Evolutionary conservation across 2,797 vertebrate species (phyloP), one percentile per base, ranked within the genome.

Genomic region (Neosalanx taihuensis): DNA sequence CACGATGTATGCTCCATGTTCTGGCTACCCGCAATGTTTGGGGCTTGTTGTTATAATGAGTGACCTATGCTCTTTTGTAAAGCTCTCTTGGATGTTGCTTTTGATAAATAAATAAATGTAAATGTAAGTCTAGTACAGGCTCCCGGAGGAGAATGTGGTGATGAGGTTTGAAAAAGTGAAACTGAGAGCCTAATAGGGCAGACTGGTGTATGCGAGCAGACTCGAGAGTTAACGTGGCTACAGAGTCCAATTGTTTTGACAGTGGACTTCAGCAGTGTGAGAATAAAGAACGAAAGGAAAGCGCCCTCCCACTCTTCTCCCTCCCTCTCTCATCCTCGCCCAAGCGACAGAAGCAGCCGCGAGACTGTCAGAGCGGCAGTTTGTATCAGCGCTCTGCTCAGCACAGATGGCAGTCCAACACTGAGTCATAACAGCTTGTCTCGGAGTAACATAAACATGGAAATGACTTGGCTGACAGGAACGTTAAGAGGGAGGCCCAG

Each of bases 201-300:
- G 64, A 41, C 77, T 60, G 77, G 75, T 3, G 41, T 64, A 51
- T 80, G 75, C 57, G 29, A 63, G 46, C 29, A 13, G 64, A 60
- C 77, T 30, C 61, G 1, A 46, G 51, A 69, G 67, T 76, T 73
- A 69, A 64, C 67, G 62, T 76, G 59, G 73, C 85, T 66, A 84
- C 72, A 79, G 80, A 76, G 53, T 59, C 57, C 80, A 84, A 79
- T 77, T 85, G 81, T 84, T 86, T 87, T 77, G 82, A 80, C 56
- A 72, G 65, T n/a, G 41, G 70, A 72, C 80, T 74, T 79, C 81
- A 82, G 78, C 41, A 6, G 72, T 79, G 76, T 84, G 76, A 80
- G 79, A 79, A 78, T 26, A 70, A 64, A 72, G 69, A 57, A 61
- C 33, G 69, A 79, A 74, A 82, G 77, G 86, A 74, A 73, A 62